phyloP scores from a whole-genome alignment of 2,888 invertebrate genomes.

The Agrilus biguttatus region DNA sequence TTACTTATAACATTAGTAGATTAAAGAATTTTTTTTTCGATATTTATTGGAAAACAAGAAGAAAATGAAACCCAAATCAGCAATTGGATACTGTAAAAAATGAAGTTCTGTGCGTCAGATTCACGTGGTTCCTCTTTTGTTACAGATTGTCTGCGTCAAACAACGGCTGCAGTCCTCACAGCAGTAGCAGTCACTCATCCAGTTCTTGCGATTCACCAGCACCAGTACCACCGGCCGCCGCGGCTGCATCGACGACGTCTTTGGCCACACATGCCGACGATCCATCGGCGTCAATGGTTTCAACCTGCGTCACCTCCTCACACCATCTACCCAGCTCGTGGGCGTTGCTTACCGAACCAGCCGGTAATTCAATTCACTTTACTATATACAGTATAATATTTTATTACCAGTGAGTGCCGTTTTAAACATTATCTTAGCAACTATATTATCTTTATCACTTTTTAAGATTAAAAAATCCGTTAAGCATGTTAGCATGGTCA shows the following conservation, averaged over 20 bases:
- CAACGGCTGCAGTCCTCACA: slow-evolving; percentile 35
- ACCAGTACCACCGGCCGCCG: slow-evolving; percentile 31
- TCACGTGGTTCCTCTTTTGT: slow-evolving; percentile 3
- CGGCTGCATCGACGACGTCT: slow-evolving; percentile 21
- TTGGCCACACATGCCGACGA: slow-evolving; percentile 18
- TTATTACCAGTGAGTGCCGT: not conserved
- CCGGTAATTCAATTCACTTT: slow-evolving; percentile 14
- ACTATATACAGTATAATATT: not conserved
- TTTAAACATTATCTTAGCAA: too few relatives aligned
- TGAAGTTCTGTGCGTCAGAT: too few relatives aligned
- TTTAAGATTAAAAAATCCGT: too few relatives aligned
- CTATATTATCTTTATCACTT: too few relatives aligned
- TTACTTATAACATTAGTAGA: too few relatives aligned
- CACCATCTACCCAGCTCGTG: slow-evolving; percentile 26
- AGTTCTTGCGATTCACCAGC: slow-evolving; percentile 45
- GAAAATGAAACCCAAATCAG: too few relatives aligned
- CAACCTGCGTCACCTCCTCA: slow-evolving; percentile 19
- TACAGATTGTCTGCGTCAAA: slow-evolving; percentile 27
- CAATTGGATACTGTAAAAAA: too few relatives aligned
- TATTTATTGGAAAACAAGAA: too few relatives aligned
- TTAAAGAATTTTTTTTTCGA: too few relatives aligned
- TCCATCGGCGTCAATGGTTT: slow-evolving; percentile 19
- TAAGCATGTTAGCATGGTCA: too few relatives aligned
- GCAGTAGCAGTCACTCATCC: slow-evolving; percentile 45
- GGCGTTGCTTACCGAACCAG: slow-evolving; percentile 24